Conservation (phyloP, 2,888 invertebrate species). For the Aspidiotus destructor region DNA sequence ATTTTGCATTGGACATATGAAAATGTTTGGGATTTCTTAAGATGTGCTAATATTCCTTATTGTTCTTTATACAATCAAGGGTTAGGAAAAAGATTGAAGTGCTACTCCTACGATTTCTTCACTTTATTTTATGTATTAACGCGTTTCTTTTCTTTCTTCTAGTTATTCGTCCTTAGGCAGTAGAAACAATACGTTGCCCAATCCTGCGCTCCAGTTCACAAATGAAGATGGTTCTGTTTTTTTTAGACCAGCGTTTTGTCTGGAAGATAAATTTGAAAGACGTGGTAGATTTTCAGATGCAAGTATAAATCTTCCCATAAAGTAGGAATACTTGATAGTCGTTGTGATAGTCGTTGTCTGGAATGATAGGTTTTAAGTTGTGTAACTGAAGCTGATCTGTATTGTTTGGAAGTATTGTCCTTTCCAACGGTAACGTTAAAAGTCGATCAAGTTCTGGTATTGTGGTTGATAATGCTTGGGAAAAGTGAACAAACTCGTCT, state of each 20-base stretch:
- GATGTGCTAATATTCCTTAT: slow-evolving; percentile 70
- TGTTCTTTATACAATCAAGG: slow-evolving; percentile 85
- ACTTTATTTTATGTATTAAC: neutral
- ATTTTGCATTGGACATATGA: slow-evolving; percentile 84
- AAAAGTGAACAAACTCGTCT: too few relatives aligned
- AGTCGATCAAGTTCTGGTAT: too few relatives aligned
- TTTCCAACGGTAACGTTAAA: too few relatives aligned
- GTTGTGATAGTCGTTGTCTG: neutral
- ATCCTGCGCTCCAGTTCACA: slow-evolving; percentile 13
- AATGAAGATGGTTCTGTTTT: neutral
- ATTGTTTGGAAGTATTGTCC: neutral
- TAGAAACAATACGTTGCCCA: neutral
- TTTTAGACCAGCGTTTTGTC: slow-evolving; percentile 21
- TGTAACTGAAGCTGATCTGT: too few relatives aligned
- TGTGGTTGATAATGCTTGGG: too few relatives aligned
- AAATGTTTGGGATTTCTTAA: slow-evolving; percentile 84
- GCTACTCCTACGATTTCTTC: neutral
- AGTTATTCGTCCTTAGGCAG: slow-evolving; percentile 22
- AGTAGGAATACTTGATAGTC: neutral
- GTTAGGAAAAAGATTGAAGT: slow-evolving; percentile 41
- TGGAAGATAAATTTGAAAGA: slow-evolving; percentile 13
- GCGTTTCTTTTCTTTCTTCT: neutral
- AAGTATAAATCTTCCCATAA: neutral
- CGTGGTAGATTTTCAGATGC: slow-evolving; percentile 6
- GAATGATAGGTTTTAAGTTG: too few relatives aligned